These are phyloP conservation scores for Oreotrochilus melanogaster DNA, from an alignment of 2,113 vertebrate genomes.

Conservation along the genomic window DNA sequence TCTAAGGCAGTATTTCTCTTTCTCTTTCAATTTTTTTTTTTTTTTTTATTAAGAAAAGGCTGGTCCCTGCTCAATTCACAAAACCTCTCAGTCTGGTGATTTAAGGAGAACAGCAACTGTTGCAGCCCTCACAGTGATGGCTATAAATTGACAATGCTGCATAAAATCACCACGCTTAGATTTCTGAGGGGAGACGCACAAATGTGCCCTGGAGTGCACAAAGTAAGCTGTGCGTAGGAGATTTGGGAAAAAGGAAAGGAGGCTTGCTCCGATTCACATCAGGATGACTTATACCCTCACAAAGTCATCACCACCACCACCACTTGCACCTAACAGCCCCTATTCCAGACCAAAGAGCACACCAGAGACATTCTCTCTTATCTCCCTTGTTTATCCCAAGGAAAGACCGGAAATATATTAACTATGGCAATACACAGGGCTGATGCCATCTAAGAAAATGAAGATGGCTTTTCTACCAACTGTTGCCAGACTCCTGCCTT, in stretches of 20 bases:
- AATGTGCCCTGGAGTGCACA: background rate
- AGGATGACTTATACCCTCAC: background rate
- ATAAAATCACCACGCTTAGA: background rate
- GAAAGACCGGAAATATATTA: background rate
- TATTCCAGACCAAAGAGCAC: background rate
- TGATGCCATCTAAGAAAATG: background rate
- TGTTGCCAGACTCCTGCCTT: background rate
- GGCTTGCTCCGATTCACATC: background rate
- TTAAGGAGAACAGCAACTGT: background rate
- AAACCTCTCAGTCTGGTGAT: background rate
- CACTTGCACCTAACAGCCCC: background rate
- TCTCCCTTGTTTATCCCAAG: background rate
- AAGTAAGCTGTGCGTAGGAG: background rate
- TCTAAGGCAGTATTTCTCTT: background rate
- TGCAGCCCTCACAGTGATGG: background rate
- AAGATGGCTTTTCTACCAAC: background rate
- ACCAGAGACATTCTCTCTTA: background rate
- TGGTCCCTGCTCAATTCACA: background rate
- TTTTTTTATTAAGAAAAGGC: background rate
- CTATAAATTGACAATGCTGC: background rate
- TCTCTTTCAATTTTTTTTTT: fast-evolving
- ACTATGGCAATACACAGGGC: background rate
- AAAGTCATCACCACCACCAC: background rate
- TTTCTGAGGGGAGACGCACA: background rate
- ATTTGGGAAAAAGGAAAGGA: background rate